Evolutionary conservation across 2,113 vertebrate genomes (phyloP).

Genomic region (Acanthochromis polyacanthus): DNA sequence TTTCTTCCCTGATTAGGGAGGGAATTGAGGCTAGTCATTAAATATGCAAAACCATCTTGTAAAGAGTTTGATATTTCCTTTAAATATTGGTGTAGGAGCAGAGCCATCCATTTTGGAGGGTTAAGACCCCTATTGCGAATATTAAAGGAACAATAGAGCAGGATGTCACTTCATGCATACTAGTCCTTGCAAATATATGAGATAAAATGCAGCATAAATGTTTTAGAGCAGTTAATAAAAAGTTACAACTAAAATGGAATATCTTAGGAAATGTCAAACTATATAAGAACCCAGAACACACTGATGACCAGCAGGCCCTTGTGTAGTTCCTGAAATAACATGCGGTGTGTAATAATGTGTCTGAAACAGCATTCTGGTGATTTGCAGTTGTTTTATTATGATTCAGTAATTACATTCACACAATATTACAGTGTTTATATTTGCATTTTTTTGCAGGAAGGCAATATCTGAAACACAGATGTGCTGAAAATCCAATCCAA

Average conservation of each 20-base stretch:
- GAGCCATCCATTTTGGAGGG: neutral
- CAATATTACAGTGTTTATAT: neutral
- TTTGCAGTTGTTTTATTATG: neutral
- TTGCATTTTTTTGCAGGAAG: neutral
- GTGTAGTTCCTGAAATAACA: neutral
- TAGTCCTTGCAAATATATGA: neutral
- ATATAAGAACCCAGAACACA: neutral
- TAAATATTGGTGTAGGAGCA: slow-evolving; percentile 28
- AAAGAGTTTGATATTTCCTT: slow-evolving; percentile 48
- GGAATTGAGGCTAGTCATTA: slow-evolving; percentile 50
- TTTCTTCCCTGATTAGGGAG: slow-evolving; percentile 26
- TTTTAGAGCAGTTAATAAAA: no score
- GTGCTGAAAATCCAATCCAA: neutral
- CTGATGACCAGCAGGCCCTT: neutral
- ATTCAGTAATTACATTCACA: neutral
- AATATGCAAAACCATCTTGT: slow-evolving; percentile 48
- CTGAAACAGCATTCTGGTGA: neutral
- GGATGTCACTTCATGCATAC: neutral
- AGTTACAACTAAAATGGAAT: neutral
- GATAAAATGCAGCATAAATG: no score
- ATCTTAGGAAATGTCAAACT: neutral
- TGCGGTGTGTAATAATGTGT: neutral
- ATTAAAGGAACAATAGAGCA: neutral
- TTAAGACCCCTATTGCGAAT: neutral
- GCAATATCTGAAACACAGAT: neutral